Evolutionary conservation across 2,888 invertebrate species (phyloP).

Genomic region (Acrocera orbiculus): DNA sequence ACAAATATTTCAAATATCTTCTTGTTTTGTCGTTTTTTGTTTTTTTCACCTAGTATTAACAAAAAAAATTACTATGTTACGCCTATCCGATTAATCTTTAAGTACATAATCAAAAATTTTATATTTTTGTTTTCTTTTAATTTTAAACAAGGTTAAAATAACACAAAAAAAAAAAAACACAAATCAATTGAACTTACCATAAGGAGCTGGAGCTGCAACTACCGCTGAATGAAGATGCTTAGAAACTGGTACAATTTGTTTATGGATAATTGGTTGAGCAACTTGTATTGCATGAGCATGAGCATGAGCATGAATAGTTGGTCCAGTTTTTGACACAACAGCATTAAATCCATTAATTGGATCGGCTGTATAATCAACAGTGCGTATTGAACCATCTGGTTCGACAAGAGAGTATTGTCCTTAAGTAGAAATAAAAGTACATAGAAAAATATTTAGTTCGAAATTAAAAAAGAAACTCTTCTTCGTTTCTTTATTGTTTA

Average conservation of each 20-base stretch:
- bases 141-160: no score
- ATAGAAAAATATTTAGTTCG: background rate
- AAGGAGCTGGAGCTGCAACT: slow-evolving; percentile 18
- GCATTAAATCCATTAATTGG: slow-evolving; percentile 29
- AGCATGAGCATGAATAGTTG: slow-evolving; percentile 28
- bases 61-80: no score
- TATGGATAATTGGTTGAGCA: slow-evolving; percentile 23
- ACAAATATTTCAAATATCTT: no score
- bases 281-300: slow-evolving; percentile 20
- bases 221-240: slow-evolving; percentile 11
- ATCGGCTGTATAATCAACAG: slow-evolving; percentile 31
- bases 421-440: slow-evolving; percentile 8
- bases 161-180: background rate
- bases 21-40: no score
- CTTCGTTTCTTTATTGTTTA: no score
- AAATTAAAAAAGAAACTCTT: slow-evolving; percentile 3
- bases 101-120: no score
- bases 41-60: no score
- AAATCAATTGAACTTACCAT: slow-evolving; percentile 20
- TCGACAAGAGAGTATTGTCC: slow-evolving; percentile 31
- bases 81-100: no score
- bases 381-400: slow-evolving; percentile 30
- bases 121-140: no score
- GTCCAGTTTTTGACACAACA: slow-evolving; percentile 30
- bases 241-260: slow-evolving; percentile 22